Base-by-base conservation (phyloP, 2,113 vertebrate species). In the Hymenochirus boettgeri region DNA sequence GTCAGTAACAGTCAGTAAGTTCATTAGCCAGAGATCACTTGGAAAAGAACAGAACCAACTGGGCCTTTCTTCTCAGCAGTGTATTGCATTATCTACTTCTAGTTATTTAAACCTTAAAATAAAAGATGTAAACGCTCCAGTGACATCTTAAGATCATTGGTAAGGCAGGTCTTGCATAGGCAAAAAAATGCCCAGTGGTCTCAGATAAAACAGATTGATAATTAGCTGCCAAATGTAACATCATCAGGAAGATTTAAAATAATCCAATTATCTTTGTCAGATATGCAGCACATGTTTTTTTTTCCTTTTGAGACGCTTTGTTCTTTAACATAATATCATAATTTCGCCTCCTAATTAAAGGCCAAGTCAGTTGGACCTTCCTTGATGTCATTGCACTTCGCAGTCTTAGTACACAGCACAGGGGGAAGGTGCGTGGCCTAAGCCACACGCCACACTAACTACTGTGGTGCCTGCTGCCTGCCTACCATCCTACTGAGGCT, bases 171-270 rank as follows among this genome's bases (percentile, higher is more conserved):
- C 90, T 88, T 83, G 86, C 88, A 87, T 91, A n/a, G n/a, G 86
- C 89, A 90, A 80, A 86, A 90, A 90, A 87, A 82, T 85, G 89
- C 91, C 88, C 93, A 91, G 91, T 93, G 92, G 83, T 93, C 88
- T 62, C 62, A 95, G 88, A 96, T 96, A 85, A 96, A 96, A 94
- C 90, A 85, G 89, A 82, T 72, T 87, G 91, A 91, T 97, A 96
- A 97, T 97, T 96, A 96, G 92, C 90, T 82, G 88, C 87, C 92
- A 93, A 96, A 91, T 90, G 84, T 94, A 93, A 90, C 86, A 88
- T 90, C 92, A 93, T 95, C 91, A 89, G 83, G 87, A 89, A 87
- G 90, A 92, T 87, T 90, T 90, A 92, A 91, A 95, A 93, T 93
- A 92, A 95, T 94, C 93, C 92, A 88, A 90, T 88, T 93, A 93